Evolutionary conservation across 2,113 vertebrate genomes (phyloP).

Genomic region (Terrapene triunguis): DNA sequence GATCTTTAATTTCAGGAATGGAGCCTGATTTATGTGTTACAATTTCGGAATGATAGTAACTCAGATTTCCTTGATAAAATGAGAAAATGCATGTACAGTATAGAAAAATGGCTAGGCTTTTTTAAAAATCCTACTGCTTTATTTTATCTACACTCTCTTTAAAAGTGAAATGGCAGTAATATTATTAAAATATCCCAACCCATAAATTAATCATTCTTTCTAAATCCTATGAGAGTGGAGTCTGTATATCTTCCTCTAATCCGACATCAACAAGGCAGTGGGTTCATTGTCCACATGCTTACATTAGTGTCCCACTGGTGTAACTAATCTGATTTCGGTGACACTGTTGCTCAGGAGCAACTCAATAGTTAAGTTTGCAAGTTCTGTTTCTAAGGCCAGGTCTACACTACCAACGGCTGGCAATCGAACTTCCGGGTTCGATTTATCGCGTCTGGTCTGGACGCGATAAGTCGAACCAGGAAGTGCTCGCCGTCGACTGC

Average conservation of each 20-base stretch:
- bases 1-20: constrained; percentile 39
- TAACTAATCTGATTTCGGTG: background rate
- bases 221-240: background rate
- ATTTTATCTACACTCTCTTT: background rate
- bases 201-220: background rate
- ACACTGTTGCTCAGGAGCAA: background rate
- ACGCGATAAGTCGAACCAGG: too few species aligned
- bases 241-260: background rate
- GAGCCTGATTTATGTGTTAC: constrained; percentile 18
- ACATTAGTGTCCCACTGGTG: background rate
- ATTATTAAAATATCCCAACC: constrained; percentile 23
- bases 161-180: constrained; percentile 19
- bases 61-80: background rate
- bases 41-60: constrained; percentile 49
- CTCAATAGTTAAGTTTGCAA: background rate
- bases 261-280: background rate
- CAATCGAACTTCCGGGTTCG: too few species aligned
- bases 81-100: constrained; percentile 15
- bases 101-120: background rate
- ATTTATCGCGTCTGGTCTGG: too few species aligned
- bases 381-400: background rate
- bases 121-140: constrained; percentile 30
- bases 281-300: background rate
- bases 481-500: too few species aligned
- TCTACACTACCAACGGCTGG: too few species aligned